Evolutionary conservation across 2,113 vertebrate species (phyloP), one percentile per base, ranked within the genome.

Genomic region (Chrysochloris asiatica): DNA sequence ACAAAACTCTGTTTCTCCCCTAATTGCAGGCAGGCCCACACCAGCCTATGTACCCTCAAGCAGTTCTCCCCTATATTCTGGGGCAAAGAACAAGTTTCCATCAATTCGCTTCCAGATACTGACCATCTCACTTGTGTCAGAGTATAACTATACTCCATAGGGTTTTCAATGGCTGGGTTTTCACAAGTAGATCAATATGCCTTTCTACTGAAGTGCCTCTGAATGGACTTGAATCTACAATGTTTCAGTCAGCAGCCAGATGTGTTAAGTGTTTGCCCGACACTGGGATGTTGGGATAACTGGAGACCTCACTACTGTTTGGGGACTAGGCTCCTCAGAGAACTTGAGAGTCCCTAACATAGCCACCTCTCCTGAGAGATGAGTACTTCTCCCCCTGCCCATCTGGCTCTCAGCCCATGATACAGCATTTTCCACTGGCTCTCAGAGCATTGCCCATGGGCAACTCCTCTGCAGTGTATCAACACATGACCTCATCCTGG

Each of bases 401-500:
- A 0, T n/a, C 33, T 4, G 13, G 45, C 11, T 36, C 63, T 88
- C 8, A 1, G 45, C 83, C 22, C 10, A 30, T 14, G 12, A 33
- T 8, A 67, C 36, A 59, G 75, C 59, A 33, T 93, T 88, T 89
- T 0, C 69, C 36, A 16, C 61, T 65, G 6, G 4, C 78, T 77
- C 89, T 90, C 86, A 69, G 82, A 97, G 95, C 72, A 93, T 92
- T 96, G 61, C 87, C 65, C 89, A 71, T 30, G 90, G 94, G 82
- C 93, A 87, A 88, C 90, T 45, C 94, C 91, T 95, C 97, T 83
- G 36, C 0, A 0, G 91, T 82, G 94, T 92, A 95, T 95, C 93
- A 90, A 91, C 96, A 94, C 92, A 94, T 97, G 97, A 97, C 96
- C 97, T 97, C 97, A 96, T 97, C 90, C 1, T 0, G 78, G 91